Evolutionary conservation across 2,113 vertebrate genomes (phyloP), one percentile per base, ranked within the genome.

Genomic region (Cottus gobio): DNA sequence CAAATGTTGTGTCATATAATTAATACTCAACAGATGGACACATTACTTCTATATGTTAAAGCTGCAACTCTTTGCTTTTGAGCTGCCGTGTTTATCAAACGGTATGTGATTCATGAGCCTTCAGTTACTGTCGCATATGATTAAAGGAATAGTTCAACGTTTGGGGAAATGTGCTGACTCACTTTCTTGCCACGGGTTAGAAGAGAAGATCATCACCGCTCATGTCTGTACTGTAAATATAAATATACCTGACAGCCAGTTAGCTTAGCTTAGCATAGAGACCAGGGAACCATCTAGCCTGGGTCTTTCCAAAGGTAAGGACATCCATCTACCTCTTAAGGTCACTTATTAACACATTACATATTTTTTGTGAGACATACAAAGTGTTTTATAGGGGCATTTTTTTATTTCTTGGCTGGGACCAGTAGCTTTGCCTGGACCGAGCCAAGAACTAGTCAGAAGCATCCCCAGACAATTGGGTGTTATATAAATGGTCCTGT

Each of bases 391-490:
- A 60, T 7, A 28, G 20, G 24, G 9, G 20, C 0, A n/a, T n/a
- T 30, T 57, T 18, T 62, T 60, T 34, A 58, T 63, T 50, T 77
- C 62, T 75, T 72, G 44, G 73, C 75, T 24, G 34, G 65, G 34
- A 62, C 6, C 18, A 36, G 44, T 39, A 30, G 50, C n/a, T 24
- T 62, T 46, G 37, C 39, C 57, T 20, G 46, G 22, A 28, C 22
- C 13, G 2, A 57, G 78, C 74, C 79, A 73, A 81, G 78, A 68
- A 73, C 77, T 5, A 26, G 28, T 58, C 37, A 77, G 42, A 44
- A 44, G 42, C 3, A 44, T 12, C 42, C 42, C 12, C 42, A 3
- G 42, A 44, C 42, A 44, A 44, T 15, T 15, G 13, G 13, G 42
- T 44, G 42, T 15, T 44, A 44, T 44, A 44, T 44, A 15, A 44